These are phyloP conservation scores for Notolabrus celidotus DNA, from an alignment of 2,797 vertebrate species.

Conservation along the genomic window DNA sequence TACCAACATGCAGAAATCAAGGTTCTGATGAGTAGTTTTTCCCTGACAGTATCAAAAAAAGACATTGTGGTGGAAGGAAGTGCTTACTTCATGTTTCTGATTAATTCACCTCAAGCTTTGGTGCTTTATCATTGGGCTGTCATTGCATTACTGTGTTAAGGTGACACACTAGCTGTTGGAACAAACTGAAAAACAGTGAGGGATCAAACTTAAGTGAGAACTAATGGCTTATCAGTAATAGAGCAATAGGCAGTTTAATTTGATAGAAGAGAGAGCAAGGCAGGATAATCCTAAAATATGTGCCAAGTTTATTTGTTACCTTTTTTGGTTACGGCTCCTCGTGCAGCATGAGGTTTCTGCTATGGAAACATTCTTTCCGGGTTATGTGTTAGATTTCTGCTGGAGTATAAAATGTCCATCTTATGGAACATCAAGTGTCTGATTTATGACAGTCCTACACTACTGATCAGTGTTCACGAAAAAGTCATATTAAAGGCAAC, in stretches of 20 bases:
- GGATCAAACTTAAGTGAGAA: background rate
- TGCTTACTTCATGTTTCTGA: background rate
- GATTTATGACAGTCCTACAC: too few species aligned
- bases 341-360: background rate
- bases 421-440: too few species aligned
- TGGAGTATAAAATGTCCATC: too few species aligned
- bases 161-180: background rate
- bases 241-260: background rate
- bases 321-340: slow-evolving; percentile 3
- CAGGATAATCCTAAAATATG: background rate
- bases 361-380: background rate
- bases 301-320: slow-evolving; percentile 8
- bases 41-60: background rate
- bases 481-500: too few species aligned
- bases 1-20: too few species aligned
- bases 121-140: background rate
- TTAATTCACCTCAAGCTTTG: background rate
- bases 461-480: too few species aligned
- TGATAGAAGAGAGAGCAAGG: background rate
- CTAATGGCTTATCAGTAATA: background rate
- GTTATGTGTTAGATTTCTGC: too few species aligned
- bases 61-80: background rate
- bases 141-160: background rate
- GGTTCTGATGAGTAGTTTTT: too few species aligned
- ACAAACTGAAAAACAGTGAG: background rate